Percentiles rank a stretch among this genome's conserved stretches.
phyloP scores from a whole-genome alignment of 2,797 vertebrate genomes.

The Hemibagrus guttatus region DNA sequence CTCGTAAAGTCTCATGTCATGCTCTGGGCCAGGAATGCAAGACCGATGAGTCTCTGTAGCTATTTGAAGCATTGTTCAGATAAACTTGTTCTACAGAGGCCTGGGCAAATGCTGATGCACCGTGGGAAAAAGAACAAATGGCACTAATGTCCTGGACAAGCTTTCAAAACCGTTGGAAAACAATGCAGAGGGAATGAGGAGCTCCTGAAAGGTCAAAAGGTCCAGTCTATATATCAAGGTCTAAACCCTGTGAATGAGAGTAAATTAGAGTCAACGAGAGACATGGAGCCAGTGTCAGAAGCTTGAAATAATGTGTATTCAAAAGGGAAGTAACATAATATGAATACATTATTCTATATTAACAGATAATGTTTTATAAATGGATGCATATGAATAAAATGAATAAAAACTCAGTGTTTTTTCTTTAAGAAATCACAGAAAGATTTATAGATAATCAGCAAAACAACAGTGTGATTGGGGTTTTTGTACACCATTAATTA shows the following conservation, averaged over 20 bases:
- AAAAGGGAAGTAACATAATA: not conserved
- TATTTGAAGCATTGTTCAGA: slow-evolving; percentile 82
- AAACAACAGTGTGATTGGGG: not conserved
- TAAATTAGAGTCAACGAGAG: not conserved
- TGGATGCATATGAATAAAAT: not conserved
- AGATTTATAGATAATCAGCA: not conserved
- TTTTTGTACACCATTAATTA: not conserved
- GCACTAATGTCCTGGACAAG: slow-evolving; percentile 58
- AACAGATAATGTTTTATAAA: not conserved
- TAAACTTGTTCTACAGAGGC: slow-evolving; percentile 67
- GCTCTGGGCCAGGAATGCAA: slow-evolving; percentile 64
- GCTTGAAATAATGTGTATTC: slow-evolving; percentile 1
- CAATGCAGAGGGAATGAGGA: slow-evolving; percentile 49
- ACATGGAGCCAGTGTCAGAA: not conserved
- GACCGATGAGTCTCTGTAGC: slow-evolving; percentile 69
- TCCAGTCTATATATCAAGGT: slow-evolving; percentile 29
- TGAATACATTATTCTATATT: not conserved
- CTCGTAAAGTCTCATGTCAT: slow-evolving; percentile 34
- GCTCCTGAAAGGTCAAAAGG: slow-evolving; percentile 34
- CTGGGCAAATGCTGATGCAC: slow-evolving; percentile 67
- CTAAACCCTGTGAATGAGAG: slow-evolving; percentile 19
- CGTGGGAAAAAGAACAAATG: slow-evolving; percentile 86
- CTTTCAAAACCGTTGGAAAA: slow-evolving; percentile 49
- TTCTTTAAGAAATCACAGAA: not conserved
- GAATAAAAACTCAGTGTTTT: not conserved